Base-by-base conservation (phyloP, 2,113 vertebrate genomes). In the Saguinus imperator region DNA sequence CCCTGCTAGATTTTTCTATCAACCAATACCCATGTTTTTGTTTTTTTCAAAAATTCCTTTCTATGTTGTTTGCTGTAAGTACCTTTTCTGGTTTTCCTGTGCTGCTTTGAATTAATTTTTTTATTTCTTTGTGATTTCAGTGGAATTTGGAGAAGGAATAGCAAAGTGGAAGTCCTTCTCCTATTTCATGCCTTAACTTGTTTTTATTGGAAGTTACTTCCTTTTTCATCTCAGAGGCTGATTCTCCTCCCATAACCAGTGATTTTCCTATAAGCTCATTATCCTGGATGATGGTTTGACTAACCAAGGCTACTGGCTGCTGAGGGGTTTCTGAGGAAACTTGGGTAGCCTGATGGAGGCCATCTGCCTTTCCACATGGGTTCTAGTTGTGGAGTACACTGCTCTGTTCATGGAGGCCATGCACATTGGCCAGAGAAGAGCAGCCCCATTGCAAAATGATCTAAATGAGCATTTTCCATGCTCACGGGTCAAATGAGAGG, bases 121-220 rank as follows among this genome's bases (percentile, higher is more conserved):
- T 16, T 76, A 70, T 43, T 75, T 94, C 25, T 93, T 91, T 83
- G 55, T 25, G 40, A 89, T 87, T 92, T 97, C 52, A 94, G 1
- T 89, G 87, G 52, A 79, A 87, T 76, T 68, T 84, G 68, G 37
- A 89, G 61, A 83, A 57, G 84, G 55, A 91, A 25, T 58, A 43
- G 37, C 35, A 96, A 95, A 97, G 86, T 27, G 7, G 80, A 91
- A 76, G 93, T 84, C 40, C 43, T 70, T 70, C 66, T 87, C 55
- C 57, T 84, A 14, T 70, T 27, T 81, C 29, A 45, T 32, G 70
- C 18, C 55, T 88, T 95, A 66, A 55, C 68, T 94, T 91, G 76
- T 90, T 95, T 89, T 95, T 23, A 2, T 94, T 43, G 50, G 75
- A 87, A 88, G 45, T 66, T 82, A 96, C 84, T 95, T 94, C n/a